These are phyloP conservation scores for Tetraodon nigroviridis DNA, from an alignment of 2,113 vertebrate species.

Conservation along the genomic window DNA sequence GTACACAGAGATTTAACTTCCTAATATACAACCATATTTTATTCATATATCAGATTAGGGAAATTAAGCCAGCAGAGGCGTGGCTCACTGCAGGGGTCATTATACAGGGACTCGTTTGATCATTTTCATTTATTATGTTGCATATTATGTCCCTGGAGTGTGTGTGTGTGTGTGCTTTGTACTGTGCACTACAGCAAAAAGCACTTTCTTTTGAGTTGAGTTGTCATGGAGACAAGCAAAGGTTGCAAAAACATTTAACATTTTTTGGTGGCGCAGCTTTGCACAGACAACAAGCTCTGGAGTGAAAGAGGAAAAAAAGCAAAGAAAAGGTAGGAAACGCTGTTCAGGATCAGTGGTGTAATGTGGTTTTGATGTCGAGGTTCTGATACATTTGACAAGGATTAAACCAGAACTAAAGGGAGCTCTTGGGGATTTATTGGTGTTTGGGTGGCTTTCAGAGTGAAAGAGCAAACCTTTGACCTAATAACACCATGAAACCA, in stretches of 20 bases:
- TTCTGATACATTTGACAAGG: too few species aligned
- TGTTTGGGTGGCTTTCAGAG: too few species aligned
- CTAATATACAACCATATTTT: conserved; percentile 18
- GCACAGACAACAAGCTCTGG: not conserved
- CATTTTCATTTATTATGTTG: not conserved
- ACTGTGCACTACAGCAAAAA: conserved; percentile 10
- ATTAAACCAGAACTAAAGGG: too few species aligned
- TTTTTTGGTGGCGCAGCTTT: too few species aligned
- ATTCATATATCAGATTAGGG: conserved; percentile 19
- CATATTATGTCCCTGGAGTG: not conserved
- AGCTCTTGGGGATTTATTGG: too few species aligned
- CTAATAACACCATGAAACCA: too few species aligned
- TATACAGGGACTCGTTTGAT: too few species aligned
- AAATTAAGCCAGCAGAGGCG: conserved; percentile 4
- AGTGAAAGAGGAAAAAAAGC: not conserved
- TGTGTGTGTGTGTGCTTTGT: not conserved
- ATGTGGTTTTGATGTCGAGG: too few species aligned
- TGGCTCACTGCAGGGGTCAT: too few species aligned
- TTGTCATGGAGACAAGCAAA: conserved; percentile 43
- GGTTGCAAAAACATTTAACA: not conserved
- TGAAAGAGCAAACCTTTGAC: too few species aligned
- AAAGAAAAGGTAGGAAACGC: not conserved
- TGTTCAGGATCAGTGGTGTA: not conserved
- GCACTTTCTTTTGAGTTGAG: conserved; percentile 20
- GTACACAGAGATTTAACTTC: conserved; percentile 31